These are phyloP conservation scores for Axea sp. DNA, from an alignment of 2,888 invertebrate species.

Conservation along the genomic window DNA sequence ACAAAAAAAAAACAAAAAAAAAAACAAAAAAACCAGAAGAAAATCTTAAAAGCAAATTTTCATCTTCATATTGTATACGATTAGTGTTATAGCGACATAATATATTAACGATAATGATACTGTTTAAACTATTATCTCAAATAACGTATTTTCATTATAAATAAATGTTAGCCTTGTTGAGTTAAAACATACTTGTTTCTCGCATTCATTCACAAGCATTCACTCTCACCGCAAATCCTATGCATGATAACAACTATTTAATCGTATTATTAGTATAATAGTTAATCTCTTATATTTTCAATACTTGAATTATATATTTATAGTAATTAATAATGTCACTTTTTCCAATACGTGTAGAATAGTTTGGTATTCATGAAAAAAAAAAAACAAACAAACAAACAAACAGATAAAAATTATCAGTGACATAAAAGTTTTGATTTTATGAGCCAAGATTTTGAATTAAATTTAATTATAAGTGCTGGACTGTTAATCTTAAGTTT, in stretches of 20 bases:
- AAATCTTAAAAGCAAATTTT: slow-evolving; percentile 66
- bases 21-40: slow-evolving; percentile 42
- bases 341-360: no score
- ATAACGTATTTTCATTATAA: slow-evolving; percentile 80
- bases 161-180: slow-evolving; percentile 80
- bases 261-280: no score
- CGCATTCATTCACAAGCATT: slow-evolving; percentile 66
- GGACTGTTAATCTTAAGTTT: slow-evolving; percentile 11
- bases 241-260: slow-evolving; percentile 34
- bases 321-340: no score
- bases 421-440: no score
- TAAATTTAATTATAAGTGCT: no score
- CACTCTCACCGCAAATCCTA: slow-evolving; percentile 63
- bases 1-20: no score
- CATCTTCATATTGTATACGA: slow-evolving; percentile 79
- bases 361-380: no score
- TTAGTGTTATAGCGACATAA: slow-evolving; percentile 79
- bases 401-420: no score
- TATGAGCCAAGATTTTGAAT: no score
- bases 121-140: slow-evolving; percentile 80
- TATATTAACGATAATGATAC: slow-evolving; percentile 79
- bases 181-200: slow-evolving; percentile 74
- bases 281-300: no score
- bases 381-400: no score
- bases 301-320: no score